These are phyloP conservation scores for Formica selysi DNA, from an alignment of 1,140 invertebrate genomes.

Conservation along the genomic window DNA sequence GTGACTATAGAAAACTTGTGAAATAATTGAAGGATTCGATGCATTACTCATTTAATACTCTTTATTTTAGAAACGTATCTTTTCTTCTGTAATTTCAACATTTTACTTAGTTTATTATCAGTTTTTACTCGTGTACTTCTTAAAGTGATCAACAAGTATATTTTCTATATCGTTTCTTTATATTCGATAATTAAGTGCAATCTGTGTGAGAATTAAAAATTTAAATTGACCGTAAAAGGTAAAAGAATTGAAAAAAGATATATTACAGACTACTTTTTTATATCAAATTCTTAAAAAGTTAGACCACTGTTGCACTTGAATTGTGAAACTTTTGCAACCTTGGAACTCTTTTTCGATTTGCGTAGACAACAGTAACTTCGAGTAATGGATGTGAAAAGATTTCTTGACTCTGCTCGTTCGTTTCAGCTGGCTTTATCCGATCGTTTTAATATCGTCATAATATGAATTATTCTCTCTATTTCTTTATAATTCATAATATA, in stretches of 20 bases:
- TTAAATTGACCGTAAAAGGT: neutral
- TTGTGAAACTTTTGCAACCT: neutral
- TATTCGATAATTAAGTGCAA: neutral
- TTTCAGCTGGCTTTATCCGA: slow-evolving; percentile 24
- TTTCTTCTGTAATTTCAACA: neutral
- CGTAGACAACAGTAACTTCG: slow-evolving; percentile 6
- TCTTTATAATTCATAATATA: neutral
- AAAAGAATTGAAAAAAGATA: neutral
- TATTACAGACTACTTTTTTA: neutral
- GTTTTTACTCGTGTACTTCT: slow-evolving; percentile 4
- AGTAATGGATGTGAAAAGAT: slow-evolving; percentile 20
- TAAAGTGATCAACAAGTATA: neutral
- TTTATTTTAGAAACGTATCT: slow-evolving; percentile 1
- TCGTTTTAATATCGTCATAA: neutral
- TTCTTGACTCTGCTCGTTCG: slow-evolving; percentile 28
- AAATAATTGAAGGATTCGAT: slow-evolving; percentile 3
- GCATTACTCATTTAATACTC: neutral
- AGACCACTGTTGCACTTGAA: neutral
- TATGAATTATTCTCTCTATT: neutral
- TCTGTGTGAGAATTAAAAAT: neutral
- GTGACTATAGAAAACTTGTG: slow-evolving; percentile 41
- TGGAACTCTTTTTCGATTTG: neutral
- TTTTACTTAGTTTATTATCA: neutral
- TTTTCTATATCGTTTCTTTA: neutral
- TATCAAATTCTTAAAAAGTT: slow-evolving; percentile 2